phyloP scores from a whole-genome alignment of 2,888 invertebrate species.

The Plagiodera versicolora region DNA sequence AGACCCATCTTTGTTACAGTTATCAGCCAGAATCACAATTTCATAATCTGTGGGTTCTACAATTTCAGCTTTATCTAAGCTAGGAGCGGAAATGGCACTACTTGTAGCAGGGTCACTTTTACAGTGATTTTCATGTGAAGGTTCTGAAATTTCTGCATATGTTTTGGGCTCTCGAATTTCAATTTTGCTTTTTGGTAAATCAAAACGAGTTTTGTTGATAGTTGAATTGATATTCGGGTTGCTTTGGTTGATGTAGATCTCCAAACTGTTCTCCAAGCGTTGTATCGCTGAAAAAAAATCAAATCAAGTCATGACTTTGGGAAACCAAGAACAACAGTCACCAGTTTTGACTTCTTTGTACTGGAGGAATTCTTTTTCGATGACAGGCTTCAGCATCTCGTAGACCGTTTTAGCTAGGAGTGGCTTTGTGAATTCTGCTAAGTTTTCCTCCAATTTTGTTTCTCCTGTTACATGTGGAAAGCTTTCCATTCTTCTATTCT shows the following conservation, averaged over 20 bases:
- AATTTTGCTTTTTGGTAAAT: not conserved
- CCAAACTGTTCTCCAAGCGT: slow-evolving; percentile 31
- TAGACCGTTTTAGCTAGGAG: slow-evolving; percentile 25
- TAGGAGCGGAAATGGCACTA: slow-evolving; percentile 6
- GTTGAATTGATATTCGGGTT: not conserved
- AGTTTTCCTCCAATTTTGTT: not conserved
- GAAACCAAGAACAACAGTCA: slow-evolving; percentile 10
- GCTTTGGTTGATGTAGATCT: slow-evolving; percentile 11
- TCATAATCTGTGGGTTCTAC: slow-evolving; percentile 13
- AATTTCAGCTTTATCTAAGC: slow-evolving; percentile 3
- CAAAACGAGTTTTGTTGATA: not conserved
- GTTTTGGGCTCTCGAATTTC: slow-evolving; percentile 6
- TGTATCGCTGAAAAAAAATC: slow-evolving; percentile 32
- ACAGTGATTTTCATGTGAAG: slow-evolving; percentile 3
- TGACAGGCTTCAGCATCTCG: slow-evolving; percentile 31
- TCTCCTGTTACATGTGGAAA: not conserved
- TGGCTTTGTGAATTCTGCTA: slow-evolving; percentile 18
- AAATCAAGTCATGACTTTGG: not conserved
- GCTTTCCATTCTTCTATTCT: not conserved
- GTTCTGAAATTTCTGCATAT: slow-evolving; percentile 16
- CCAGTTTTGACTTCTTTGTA: slow-evolving; percentile 35
- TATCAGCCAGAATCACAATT: slow-evolving; percentile 8
- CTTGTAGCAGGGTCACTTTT: slow-evolving; percentile 14
- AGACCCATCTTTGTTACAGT: not conserved
- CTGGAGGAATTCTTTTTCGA: slow-evolving; percentile 33